A percentile compares a stretch with the other conserved stretches of the same genome.
phyloP scores from a whole-genome alignment of 2,113 vertebrate species.

The Hoplias malabaricus region DNA sequence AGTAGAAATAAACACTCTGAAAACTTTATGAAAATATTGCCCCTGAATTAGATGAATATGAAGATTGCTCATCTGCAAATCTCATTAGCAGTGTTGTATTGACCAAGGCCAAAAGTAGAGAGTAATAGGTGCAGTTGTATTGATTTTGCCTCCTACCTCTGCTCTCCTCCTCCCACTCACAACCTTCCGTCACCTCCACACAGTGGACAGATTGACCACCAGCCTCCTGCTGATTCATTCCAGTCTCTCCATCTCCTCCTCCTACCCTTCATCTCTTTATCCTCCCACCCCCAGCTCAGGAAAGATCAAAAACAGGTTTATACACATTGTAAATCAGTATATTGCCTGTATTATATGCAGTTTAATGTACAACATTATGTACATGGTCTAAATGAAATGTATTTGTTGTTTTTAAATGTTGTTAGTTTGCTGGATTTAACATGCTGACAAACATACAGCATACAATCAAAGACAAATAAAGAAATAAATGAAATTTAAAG shows the following conservation, averaged over 20 bases:
- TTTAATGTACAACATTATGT: too few relatives aligned
- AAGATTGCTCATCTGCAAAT: constrained; percentile 13
- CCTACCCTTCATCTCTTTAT: not conserved
- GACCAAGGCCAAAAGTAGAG: not conserved
- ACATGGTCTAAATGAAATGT: too few relatives aligned
- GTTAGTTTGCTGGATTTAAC: too few relatives aligned
- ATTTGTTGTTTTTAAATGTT: too few relatives aligned
- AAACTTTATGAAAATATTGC: too few relatives aligned
- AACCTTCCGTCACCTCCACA: not conserved
- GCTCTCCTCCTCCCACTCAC: not conserved
- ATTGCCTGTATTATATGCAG: not conserved
- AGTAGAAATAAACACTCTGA: not conserved
- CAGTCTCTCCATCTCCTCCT: not conserved
- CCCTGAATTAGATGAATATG: not conserved
- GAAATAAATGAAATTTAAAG: too few relatives aligned
- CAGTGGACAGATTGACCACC: constrained; percentile 10
- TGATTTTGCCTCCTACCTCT: constrained; percentile 14
- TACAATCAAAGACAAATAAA: too few relatives aligned
- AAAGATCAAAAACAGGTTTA: too few relatives aligned
- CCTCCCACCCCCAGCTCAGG: not conserved
- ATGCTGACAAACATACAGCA: too few relatives aligned
- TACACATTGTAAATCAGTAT: too few relatives aligned
- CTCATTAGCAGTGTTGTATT: not conserved
- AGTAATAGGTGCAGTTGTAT: constrained; percentile 10
- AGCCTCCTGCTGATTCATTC: constrained; percentile 32